Evolutionary conservation across 2,888 invertebrate species (phyloP).

Genomic region (Rhodophaea formosa): DNA sequence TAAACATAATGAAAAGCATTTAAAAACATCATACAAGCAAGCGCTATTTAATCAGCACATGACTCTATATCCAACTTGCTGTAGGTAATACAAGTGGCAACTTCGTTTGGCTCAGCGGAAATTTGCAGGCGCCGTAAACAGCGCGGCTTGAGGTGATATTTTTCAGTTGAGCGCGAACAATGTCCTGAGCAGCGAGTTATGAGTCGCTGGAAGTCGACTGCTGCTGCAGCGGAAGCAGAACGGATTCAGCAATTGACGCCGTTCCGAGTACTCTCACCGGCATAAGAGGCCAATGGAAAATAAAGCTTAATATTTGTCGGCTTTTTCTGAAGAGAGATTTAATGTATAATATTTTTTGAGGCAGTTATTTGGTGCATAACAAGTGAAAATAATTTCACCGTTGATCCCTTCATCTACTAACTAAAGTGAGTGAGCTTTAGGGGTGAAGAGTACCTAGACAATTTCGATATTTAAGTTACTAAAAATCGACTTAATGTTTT

Average conservation of each 20-base stretch:
- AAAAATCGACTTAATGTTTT: too few species aligned
- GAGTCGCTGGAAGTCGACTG: constrained; percentile 59
- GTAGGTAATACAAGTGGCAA: constrained; percentile 12
- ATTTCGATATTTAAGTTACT: too few species aligned
- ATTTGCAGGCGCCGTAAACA: constrained; percentile 43
- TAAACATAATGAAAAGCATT: too few species aligned
- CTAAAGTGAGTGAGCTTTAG: too few species aligned
- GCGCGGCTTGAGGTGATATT: constrained; percentile 50
- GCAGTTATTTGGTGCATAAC: too few species aligned
- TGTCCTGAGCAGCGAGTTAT: constrained; percentile 61
- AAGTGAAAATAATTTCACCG: too few species aligned
- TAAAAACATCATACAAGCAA: too few species aligned
- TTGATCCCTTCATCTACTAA: too few species aligned
- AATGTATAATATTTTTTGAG: too few species aligned
- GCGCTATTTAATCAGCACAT: not conserved
- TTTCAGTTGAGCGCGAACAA: constrained; percentile 54
- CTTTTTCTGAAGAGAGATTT: too few species aligned
- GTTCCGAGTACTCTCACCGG: constrained; percentile 52
- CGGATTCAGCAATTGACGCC: constrained; percentile 72
- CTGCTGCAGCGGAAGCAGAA: constrained; percentile 67
- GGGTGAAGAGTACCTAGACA: too few species aligned
- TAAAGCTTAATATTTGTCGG: too few species aligned
- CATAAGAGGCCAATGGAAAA: constrained; percentile 18
- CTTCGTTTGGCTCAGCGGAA: constrained; percentile 34
- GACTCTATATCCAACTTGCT: not conserved